Percentiles rank a stretch among this genome's conserved stretches.
Conservation (phyloP, 1,140 invertebrate genomes). For the Ceratitis capitata region DNA sequence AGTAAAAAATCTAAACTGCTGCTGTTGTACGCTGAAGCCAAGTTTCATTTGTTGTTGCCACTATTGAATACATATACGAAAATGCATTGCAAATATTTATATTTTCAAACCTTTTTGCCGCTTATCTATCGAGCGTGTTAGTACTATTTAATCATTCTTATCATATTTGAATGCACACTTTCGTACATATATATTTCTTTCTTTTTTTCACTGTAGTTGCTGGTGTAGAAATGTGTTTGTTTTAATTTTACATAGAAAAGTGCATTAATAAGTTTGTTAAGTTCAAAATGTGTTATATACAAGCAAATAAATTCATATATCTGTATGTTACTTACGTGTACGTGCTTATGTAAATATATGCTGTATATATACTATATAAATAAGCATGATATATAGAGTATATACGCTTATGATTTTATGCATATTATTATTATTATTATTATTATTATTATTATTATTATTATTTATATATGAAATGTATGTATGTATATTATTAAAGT, state of each 20-base stretch:
- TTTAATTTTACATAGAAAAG: slow-evolving; percentile 4
- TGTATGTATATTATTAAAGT: slow-evolving; percentile 8
- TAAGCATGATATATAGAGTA: neutral
- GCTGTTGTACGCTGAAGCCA: no score
- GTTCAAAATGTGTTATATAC: slow-evolving; percentile 9
- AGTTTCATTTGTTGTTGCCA: no score
- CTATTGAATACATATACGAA: no score
- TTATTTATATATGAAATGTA: slow-evolving; percentile 33
- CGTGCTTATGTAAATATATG: neutral
- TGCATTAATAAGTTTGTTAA: slow-evolving; percentile 23
- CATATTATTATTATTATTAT: no score
- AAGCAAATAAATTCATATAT: neutral
- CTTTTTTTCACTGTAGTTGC: neutral
- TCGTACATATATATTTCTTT: neutral
- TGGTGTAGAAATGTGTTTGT: no score
- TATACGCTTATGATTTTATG: neutral
- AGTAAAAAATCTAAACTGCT: no score
- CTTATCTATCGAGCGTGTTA: no score
- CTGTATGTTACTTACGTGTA: no score
- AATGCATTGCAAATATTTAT: no score
- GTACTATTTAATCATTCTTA: no score
- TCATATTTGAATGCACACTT: neutral
- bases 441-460: no score
- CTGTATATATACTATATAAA: slow-evolving; percentile 14
- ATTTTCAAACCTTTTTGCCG: no score